Evolutionary conservation across 1,140 invertebrate species (phyloP).

Genomic region (Drosophila funebris): DNA sequence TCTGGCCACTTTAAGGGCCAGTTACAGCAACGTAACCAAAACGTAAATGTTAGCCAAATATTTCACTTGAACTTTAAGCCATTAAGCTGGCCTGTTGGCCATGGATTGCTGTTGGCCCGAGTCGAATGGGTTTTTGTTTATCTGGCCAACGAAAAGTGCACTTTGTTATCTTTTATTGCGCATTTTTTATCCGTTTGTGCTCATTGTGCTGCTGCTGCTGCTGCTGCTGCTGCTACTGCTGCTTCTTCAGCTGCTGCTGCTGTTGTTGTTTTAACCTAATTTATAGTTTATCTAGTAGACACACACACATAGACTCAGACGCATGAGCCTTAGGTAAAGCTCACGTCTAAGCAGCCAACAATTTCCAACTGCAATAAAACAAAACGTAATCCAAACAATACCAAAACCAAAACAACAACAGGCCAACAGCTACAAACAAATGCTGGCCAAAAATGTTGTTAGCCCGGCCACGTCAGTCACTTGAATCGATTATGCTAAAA

Average conservation of each 20-base stretch:
- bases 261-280: conserved; percentile 79
- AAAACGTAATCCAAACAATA: conserved; percentile 62
- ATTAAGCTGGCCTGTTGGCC: conserved; percentile 52
- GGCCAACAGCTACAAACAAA: background rate
- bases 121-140: conserved; percentile 45
- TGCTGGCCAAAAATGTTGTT: conserved; percentile 18
- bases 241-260: conserved; percentile 10
- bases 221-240: conserved; percentile 21
- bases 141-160: conserved; percentile 75
- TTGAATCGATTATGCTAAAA: conserved; percentile 83
- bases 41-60: conserved; percentile 72
- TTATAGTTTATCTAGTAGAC: conserved; percentile 71
- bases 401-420: conserved; percentile 31
- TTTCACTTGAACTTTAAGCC: conserved; percentile 76
- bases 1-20: conserved; percentile 41
- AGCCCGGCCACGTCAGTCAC: conserved; percentile 52
- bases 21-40: background rate
- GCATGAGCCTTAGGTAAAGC: conserved; percentile 55
- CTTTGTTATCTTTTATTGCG: conserved; percentile 83
- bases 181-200: conserved; percentile 57
- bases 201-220: conserved; percentile 16
- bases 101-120: background rate
- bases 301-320: conserved; percentile 30
- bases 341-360: conserved; percentile 66
- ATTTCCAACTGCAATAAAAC: conserved; percentile 79